phyloP scores from a whole-genome alignment of 2,797 vertebrate species.

The Enteromius unitaeniatus region DNA sequence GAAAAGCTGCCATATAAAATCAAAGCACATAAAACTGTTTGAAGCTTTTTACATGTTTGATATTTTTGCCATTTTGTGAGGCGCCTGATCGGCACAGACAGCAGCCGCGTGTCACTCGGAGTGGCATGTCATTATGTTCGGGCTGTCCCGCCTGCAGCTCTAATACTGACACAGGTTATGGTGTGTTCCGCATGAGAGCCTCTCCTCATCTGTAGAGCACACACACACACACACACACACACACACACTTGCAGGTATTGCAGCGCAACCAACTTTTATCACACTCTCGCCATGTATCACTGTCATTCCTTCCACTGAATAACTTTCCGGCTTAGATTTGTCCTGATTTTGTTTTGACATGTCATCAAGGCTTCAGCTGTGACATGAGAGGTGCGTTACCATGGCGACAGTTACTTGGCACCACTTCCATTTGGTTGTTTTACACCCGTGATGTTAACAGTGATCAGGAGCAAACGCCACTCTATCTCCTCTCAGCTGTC shows the following conservation, averaged over 20 bases:
- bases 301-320: conserved; percentile 47
- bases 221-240: background rate
- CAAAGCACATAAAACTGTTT: conserved; percentile 48
- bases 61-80: conserved; percentile 47
- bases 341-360: conserved; percentile 51
- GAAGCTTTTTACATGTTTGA: conserved; percentile 46
- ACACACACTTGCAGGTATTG: background rate
- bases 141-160: conserved; percentile 48
- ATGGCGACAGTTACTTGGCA: conserved; percentile 30
- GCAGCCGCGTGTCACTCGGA: conserved; percentile 46
- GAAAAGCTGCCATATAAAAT: conserved; percentile 38
- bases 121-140: conserved; percentile 52
- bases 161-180: conserved; percentile 53
- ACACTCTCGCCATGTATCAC: conserved; percentile 25
- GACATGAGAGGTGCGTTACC: conserved; percentile 25
- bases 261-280: conserved; percentile 44
- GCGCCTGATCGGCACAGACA: conserved; percentile 46
- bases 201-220: conserved; percentile 47
- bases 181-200: conserved; percentile 53
- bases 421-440: conserved; percentile 9
- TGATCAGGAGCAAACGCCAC: conserved; percentile 39
- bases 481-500: conserved; percentile 60
- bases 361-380: conserved; percentile 34
- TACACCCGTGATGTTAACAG: background rate
- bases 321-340: conserved; percentile 46